These are phyloP conservation scores for Colistium nudipinnis DNA, from an alignment of 2,113 vertebrate genomes.

Conservation along the genomic window DNA sequence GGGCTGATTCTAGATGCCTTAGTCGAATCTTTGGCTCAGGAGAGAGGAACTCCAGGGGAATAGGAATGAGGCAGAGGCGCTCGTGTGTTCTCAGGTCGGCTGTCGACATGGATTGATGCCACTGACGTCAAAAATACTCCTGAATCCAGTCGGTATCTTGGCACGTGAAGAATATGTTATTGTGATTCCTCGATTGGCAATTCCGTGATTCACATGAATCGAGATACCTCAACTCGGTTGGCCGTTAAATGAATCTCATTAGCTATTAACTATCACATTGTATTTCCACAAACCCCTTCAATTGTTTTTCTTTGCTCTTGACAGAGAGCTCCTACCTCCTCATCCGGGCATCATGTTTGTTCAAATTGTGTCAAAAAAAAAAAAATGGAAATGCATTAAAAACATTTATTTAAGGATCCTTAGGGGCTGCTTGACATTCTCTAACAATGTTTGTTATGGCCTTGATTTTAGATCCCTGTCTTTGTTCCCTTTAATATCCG, in stretches of 20 bases:
- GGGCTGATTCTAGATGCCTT: conserved; percentile 45
- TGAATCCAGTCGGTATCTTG: conserved; percentile 17
- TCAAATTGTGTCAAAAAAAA: conserved; percentile 38
- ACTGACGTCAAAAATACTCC: conserved; percentile 30
- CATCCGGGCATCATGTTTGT: conserved; percentile 5
- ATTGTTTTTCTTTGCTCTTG: conserved; percentile 16
- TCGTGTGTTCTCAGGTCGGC: conserved; percentile 26
- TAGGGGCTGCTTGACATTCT: too few relatives aligned
- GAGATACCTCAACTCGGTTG: neutral
- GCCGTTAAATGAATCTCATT: conserved; percentile 14
- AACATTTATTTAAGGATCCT: too few relatives aligned
- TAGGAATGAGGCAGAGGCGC: conserved; percentile 34
- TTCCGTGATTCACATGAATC: neutral
- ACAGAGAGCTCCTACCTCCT: conserved; percentile 1
- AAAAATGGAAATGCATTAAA: conserved; percentile 6
- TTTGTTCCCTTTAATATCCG: conserved; percentile 26
- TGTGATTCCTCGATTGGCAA: conserved; percentile 33
- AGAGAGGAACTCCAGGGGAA: conserved; percentile 54
- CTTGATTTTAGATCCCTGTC: conserved; percentile 6
- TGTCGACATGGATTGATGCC: conserved; percentile 35
- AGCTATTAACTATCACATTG: conserved; percentile 8
- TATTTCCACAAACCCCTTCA: conserved; percentile 27
- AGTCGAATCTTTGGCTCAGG: conserved; percentile 50
- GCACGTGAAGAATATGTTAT: conserved; percentile 32
- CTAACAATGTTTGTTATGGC: neutral